These are phyloP conservation scores for Hippocampus guttulatus DNA, from an alignment of 2,113 vertebrate genomes.

Conservation along the genomic window DNA sequence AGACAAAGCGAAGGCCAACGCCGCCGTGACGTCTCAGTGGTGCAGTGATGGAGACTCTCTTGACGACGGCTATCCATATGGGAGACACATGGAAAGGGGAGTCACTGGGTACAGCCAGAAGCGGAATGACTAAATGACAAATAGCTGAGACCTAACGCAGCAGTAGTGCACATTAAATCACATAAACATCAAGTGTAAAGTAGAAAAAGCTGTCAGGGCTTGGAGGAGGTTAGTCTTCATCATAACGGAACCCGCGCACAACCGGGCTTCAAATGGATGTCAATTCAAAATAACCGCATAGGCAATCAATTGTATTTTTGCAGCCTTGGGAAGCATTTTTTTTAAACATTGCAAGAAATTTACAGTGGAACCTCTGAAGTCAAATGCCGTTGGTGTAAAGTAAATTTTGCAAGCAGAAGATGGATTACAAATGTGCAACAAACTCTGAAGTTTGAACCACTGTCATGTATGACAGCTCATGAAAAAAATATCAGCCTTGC, in stretches of 20 bases:
- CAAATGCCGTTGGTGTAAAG: background rate
- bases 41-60: constrained; percentile 6
- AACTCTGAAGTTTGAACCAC: background rate
- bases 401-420: background rate
- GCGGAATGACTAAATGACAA: constrained; percentile 37
- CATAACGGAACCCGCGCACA: background rate
- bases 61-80: constrained; percentile 37
- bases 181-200: constrained; percentile 32
- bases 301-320: constrained; percentile 1
- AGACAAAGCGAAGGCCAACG: constrained; percentile 5
- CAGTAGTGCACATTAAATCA: constrained; percentile 33
- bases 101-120: constrained; percentile 30
- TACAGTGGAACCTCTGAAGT: background rate
- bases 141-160: background rate
- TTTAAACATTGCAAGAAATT: background rate
- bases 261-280: background rate
- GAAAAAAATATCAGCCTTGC: background rate
- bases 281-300: background rate
- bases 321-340: background rate
- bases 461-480: background rate
- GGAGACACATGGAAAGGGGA: constrained; percentile 47
- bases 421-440: background rate
- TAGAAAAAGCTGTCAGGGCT: constrained; percentile 24
- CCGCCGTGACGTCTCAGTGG: constrained; percentile 27
- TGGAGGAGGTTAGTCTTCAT: background rate